These are phyloP conservation scores for Aphelenchoides fujianensis DNA, from an alignment of 1,140 invertebrate species.

Conservation along the genomic window DNA sequence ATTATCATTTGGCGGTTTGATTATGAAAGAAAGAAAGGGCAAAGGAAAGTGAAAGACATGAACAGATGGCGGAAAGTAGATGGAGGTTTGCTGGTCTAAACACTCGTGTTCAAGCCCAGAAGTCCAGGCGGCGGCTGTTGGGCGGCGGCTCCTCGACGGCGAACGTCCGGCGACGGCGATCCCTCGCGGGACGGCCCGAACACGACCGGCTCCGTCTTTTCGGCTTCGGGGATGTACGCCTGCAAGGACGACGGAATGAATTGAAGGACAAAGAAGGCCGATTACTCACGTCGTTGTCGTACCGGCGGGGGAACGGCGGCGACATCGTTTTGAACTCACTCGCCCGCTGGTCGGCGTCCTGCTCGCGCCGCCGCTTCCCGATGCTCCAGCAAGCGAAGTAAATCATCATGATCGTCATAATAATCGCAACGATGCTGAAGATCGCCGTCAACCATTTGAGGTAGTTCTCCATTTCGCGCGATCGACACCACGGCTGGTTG, in stretches of 20 bases:
- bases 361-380: constrained; percentile 33
- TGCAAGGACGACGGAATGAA: constrained; percentile 9
- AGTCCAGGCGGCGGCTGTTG: constrained; percentile 17
- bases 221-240: constrained; percentile 28
- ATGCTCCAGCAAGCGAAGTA: constrained; percentile 48
- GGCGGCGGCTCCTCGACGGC: not conserved
- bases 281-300: constrained; percentile 27
- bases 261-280: not conserved
- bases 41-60: not conserved
- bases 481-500: constrained; percentile 57
- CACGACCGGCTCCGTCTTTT: constrained; percentile 25
- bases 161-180: constrained; percentile 22
- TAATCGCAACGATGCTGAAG: constrained; percentile 29
- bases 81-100: constrained; percentile 14
- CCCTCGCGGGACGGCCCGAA: constrained; percentile 23
- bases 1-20: constrained; percentile 1
- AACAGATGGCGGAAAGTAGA: not conserved
- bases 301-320: constrained; percentile 19
- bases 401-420: constrained; percentile 46
- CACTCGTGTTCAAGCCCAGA: constrained; percentile 34
- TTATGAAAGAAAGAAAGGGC: not conserved
- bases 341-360: not conserved
- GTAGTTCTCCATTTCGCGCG: constrained; percentile 61
- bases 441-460: constrained; percentile 58
- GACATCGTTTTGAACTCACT: constrained; percentile 22